Base-by-base conservation (phyloP, 2,888 invertebrate genomes). In the Campaea margaritaria region DNA sequence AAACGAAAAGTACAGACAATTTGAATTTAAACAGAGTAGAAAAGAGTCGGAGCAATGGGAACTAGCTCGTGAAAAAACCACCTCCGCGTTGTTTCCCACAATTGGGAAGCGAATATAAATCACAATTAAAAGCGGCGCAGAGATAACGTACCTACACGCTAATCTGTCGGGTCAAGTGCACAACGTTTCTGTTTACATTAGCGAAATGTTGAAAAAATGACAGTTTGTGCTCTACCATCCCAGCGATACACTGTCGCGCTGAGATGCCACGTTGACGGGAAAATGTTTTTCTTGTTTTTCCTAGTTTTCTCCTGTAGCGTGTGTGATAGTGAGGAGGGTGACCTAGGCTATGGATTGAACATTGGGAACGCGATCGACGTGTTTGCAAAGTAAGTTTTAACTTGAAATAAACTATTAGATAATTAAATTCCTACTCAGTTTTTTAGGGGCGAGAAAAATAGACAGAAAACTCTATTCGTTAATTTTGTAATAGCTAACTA, bases 141-240 rank as follows among this genome's bases (percentile, higher is more conserved):
- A 56, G 60, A 61, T 56, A 61, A 56, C 49, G 12, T 75, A 76
- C 71, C 64, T 68, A 72, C 75, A 50, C 50, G 56, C 84, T 89
- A 89, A 90, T 91, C 89, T 79, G 70, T 74, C 74, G 75, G 91
- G 90, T 91, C 91, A 92, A 92, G 91, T 90, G 89, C 89, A 89
- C 34, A 51, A 8, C 16, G 16, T 54, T 5, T 12, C 70, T 85
- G 84, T 87, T 86, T 85, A 85, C 83, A 83, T 87, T 88, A 87
- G 91, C 89, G 76, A 91, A 91, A 87, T 88, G 83, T 82, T 74
- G 77, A 87, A 88, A 83, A 82, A 90, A 88, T 68, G 9, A 84
- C 89, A 91, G 90, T 91, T 67, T 70, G 71, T 67, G 75, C 76
- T 73, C 68, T 72, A 83, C 31, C 84, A 60, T 55, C 64, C 78